A percentile compares a stretch with the other conserved stretches of the same genome.
phyloP scores from a whole-genome alignment of 2,888 invertebrate genomes.

The Morpho helenor region DNA sequence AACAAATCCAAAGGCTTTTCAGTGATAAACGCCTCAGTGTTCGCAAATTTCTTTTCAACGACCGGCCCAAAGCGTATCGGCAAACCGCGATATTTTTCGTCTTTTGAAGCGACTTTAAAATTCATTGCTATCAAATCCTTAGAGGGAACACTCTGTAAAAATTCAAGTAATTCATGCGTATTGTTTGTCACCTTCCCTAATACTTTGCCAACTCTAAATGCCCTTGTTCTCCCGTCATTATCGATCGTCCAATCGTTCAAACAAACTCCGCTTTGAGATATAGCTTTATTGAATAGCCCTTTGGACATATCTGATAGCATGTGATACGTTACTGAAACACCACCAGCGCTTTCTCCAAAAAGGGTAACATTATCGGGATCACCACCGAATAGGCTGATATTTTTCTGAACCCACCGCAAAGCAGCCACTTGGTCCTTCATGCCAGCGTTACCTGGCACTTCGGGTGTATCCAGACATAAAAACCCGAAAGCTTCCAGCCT shows the following conservation, averaged over 20 bases:
- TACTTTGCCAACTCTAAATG: slow-evolving; percentile 32
- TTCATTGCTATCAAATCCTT: slow-evolving; percentile 33
- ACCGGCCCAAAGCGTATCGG: slow-evolving; percentile 41
- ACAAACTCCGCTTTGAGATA: slow-evolving; percentile 41
- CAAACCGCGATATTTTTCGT: slow-evolving; percentile 36
- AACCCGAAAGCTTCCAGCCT: slow-evolving; percentile 51
- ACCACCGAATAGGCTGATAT: slow-evolving; percentile 44
- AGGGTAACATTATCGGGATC: slow-evolving; percentile 45
- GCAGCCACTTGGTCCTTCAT: slow-evolving; percentile 51
- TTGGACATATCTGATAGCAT: slow-evolving; percentile 47
- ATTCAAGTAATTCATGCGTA: slow-evolving; percentile 30
- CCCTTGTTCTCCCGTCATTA: slow-evolving; percentile 28
- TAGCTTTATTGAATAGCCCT: slow-evolving; percentile 47
- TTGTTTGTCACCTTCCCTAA: slow-evolving; percentile 34
- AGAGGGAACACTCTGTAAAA: slow-evolving; percentile 32
- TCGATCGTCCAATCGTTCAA: slow-evolving; percentile 33
- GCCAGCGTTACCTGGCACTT: slow-evolving; percentile 53
- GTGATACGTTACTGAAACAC: slow-evolving; percentile 46
- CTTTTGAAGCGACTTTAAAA: slow-evolving; percentile 30
- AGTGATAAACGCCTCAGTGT: slow-evolving; percentile 36
- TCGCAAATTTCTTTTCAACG: slow-evolving; percentile 38
- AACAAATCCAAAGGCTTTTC: slow-evolving; percentile 36
- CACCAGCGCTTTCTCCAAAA: slow-evolving; percentile 54
- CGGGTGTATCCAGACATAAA: slow-evolving; percentile 41
- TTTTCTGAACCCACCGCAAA: slow-evolving; percentile 43